Percentiles rank a stretch among this genome's conserved stretches.
Conservation (phyloP, 2,113 vertebrate genomes). For the Taurulus bubalis region DNA sequence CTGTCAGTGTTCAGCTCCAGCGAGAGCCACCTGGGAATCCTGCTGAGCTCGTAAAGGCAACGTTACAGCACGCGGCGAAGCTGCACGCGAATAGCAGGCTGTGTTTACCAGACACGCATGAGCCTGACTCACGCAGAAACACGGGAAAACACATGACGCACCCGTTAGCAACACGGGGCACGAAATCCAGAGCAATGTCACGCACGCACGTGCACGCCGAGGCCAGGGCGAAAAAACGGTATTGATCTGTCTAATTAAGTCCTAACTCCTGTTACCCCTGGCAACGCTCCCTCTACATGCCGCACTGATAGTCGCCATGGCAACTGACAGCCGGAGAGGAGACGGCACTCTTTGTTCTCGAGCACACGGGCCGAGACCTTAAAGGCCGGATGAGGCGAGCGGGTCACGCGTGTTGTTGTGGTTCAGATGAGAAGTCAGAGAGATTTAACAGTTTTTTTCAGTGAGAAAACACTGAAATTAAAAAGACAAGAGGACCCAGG, state of each 20-base stretch:
- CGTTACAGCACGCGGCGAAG: neutral
- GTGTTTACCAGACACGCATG: constrained; percentile 2
- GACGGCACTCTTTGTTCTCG: constrained; percentile 48
- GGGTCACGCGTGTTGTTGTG: constrained; percentile 11
- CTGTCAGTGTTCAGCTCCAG: constrained; percentile 27
- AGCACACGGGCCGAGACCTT: constrained; percentile 1
- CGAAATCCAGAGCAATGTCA: constrained; percentile 5
- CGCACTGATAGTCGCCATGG: constrained; percentile 78
- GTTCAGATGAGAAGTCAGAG: neutral
- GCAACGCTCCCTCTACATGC: constrained; percentile 78
- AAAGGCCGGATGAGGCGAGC: neutral
- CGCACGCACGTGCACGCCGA: constrained; percentile 17
- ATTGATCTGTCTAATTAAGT: constrained; percentile 78
- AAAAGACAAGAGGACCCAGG: neutral
- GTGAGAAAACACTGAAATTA: neutral
- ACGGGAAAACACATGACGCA: neutral
- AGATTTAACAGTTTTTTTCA: neutral
- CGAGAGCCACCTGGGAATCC: constrained; percentile 49
- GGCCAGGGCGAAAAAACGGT: constrained; percentile 47
- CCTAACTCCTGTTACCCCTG: constrained; percentile 75
- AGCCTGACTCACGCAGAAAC: neutral
- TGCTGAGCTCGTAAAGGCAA: constrained; percentile 38
- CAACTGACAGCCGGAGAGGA: constrained; percentile 75
- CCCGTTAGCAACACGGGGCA: neutral
- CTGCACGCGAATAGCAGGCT: neutral